Base-by-base conservation (phyloP, 2,888 invertebrate species). In the Hemithea aestivaria region DNA sequence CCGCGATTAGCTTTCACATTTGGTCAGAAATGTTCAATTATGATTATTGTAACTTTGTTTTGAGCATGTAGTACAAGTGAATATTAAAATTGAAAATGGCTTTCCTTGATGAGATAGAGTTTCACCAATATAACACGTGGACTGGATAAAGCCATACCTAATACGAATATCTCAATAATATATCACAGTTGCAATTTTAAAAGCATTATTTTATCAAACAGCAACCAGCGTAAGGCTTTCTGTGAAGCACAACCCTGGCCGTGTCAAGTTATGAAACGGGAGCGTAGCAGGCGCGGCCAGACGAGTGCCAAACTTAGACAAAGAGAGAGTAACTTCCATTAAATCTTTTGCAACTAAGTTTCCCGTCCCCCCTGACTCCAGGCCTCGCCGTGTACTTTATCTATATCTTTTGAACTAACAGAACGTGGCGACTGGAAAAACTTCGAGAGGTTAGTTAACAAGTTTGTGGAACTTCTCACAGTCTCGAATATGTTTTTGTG, bases 311-410 rank as follows among this genome's bases (percentile, higher is more conserved):
- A 82, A 84, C 80, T 82, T 73, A 75, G 77, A 81, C 81, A 83
- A 82, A 81, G 81, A 73, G 76, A 73, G 70, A 69, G 72, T 76
- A 81, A 80, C 82, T 84, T 83, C 84, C 78, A 85, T 85, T 82
- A 84, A 85, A 83, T 84, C 85, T 85, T 85, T 83, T 73, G 79
- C 78, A 80, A 83, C 82, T 66, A 78, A 81, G 72, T 82, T 75
- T 62, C 50, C 51, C 72, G 69, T 71, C 73, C 66, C 62, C 56
- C 58, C 67, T 72, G 74, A 73, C 73, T 80, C 67, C 60, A 66
- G 70, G n/a, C n/a, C 66, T 60, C 63, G 59, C 64, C 35, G 43
- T 41, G 41, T 41, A 39, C 43, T 39, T 37, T 38, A 42, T 41
- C 34, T 47, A 47, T 40, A 46, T 45, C 31, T 44, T 4, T 40